phyloP scores from a whole-genome alignment of 1,140 invertebrate species.

The Drepana arcuata region DNA sequence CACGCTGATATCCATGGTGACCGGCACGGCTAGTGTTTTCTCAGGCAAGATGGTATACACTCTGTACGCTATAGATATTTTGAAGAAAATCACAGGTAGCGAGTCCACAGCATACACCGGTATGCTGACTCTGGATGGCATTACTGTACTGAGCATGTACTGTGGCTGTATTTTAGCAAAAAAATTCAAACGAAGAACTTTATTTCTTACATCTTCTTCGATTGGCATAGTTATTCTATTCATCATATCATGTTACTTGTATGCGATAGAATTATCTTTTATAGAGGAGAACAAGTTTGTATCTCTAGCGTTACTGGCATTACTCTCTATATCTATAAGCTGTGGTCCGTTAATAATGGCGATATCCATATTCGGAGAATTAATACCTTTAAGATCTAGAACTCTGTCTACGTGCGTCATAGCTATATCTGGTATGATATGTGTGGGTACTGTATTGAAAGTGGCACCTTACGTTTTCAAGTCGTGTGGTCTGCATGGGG shows the following conservation, averaged over 20 bases:
- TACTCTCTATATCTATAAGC: slow-evolving; percentile 21
- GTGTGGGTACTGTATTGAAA: slow-evolving; percentile 13
- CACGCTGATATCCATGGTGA: slow-evolving; percentile 10
- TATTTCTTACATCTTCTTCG: slow-evolving; percentile 14
- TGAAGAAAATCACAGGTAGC: slow-evolving; percentile 18
- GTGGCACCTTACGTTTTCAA: slow-evolving; percentile 21
- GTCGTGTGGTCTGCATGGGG: slow-evolving; percentile 14
- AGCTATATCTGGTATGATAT: slow-evolving; percentile 5
- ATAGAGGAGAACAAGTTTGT: slow-evolving; percentile 18
- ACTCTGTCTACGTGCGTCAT: slow-evolving; percentile 11
- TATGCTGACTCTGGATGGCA: slow-evolving; percentile 29
- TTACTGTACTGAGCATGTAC: slow-evolving; percentile 25
- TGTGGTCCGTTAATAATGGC: slow-evolving; percentile 22
- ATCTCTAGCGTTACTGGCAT: slow-evolving; percentile 16
- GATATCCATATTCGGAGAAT: slow-evolving; percentile 19
- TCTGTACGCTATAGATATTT: slow-evolving; percentile 24
- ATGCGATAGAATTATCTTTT: slow-evolving; percentile 10
- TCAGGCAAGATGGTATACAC: slow-evolving; percentile 23
- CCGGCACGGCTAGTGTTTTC: slow-evolving; percentile 12
- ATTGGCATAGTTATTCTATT: slow-evolving; percentile 19
- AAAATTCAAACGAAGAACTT: slow-evolving; percentile 16
- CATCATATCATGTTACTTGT: slow-evolving; percentile 20
- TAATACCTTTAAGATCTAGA: slow-evolving; percentile 19
- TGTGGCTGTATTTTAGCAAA: slow-evolving; percentile 19
- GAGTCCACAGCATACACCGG: slow-evolving; percentile 19